These are phyloP conservation scores for Pemphigus obesinymphae DNA, from an alignment of 1,140 invertebrate species.

Conservation along the genomic window DNA sequence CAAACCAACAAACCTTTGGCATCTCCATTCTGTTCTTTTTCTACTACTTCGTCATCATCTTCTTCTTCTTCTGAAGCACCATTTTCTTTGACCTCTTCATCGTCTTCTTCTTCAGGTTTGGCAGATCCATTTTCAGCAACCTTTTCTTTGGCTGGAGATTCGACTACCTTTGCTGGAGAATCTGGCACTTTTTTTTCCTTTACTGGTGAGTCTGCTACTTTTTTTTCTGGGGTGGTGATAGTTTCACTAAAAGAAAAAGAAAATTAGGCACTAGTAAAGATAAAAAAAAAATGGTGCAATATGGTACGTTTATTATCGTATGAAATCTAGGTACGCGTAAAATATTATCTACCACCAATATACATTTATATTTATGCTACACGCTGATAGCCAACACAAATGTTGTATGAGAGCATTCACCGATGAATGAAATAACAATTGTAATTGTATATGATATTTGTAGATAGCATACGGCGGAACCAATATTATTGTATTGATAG, in stretches of 20 bases:
- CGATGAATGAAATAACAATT: no score
- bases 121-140: slow-evolving; percentile 18
- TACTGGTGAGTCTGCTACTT: slow-evolving; percentile 19
- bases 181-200: slow-evolving; percentile 27
- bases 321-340: no score
- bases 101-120: slow-evolving; percentile 16
- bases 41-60: neutral
- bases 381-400: no score
- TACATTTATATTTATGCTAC: no score
- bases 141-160: slow-evolving; percentile 23
- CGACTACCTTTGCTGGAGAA: slow-evolving; percentile 1
- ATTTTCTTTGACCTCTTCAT: slow-evolving; percentile 32
- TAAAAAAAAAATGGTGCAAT: no score
- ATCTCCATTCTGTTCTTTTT: slow-evolving; percentile 29
- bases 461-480: no score
- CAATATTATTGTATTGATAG: no score
- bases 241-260: slow-evolving; percentile 1
- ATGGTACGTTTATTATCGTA: no score
- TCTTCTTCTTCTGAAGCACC: slow-evolving; percentile 15
- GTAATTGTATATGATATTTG: no score
- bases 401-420: no score
- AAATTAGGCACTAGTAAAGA: no score
- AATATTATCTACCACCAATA: no score
- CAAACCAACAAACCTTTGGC: slow-evolving; percentile 15
- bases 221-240: slow-evolving; percentile 29